Conservation (phyloP, 2,797 vertebrate genomes). For the Urophycis tenuis region DNA sequence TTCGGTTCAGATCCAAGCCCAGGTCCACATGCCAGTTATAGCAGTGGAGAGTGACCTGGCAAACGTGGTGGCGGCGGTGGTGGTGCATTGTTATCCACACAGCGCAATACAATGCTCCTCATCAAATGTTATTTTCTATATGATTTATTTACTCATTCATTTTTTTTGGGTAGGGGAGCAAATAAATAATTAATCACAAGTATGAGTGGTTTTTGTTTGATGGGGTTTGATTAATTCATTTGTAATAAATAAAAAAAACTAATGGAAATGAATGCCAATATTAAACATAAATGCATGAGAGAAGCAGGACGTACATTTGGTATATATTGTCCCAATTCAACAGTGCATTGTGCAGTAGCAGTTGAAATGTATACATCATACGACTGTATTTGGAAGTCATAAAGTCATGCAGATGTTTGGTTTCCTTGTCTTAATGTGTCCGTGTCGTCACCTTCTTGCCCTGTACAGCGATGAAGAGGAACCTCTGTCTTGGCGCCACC, state of each 20-base stretch:
- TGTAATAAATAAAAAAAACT: neutral
- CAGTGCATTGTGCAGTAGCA: neutral
- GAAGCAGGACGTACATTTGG: neutral
- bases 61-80: neutral
- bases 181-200: neutral
- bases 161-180: conserved; percentile 46
- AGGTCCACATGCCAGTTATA: conserved; percentile 98
- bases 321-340: neutral
- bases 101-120: neutral
- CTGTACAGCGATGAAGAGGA: conserved; percentile 80
- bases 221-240: neutral
- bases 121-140: neutral
- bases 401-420: neutral
- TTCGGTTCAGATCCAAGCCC: conserved; percentile 80
- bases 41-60: conserved; percentile 85
- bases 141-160: conserved; percentile 33
- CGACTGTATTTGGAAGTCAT: neutral
- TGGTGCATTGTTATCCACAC: neutral
- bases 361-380: neutral
- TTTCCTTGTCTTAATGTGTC: neutral
- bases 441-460: conserved; percentile 83
- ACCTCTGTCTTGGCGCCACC: conserved; percentile 84
- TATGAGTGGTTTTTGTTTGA: neutral
- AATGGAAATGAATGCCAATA: neutral
- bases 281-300: neutral